Evolutionary conservation across 1,140 invertebrate genomes (phyloP), one percentile per base, ranked within the genome.

Genomic region (Ceratoteleas bidentatus): DNA sequence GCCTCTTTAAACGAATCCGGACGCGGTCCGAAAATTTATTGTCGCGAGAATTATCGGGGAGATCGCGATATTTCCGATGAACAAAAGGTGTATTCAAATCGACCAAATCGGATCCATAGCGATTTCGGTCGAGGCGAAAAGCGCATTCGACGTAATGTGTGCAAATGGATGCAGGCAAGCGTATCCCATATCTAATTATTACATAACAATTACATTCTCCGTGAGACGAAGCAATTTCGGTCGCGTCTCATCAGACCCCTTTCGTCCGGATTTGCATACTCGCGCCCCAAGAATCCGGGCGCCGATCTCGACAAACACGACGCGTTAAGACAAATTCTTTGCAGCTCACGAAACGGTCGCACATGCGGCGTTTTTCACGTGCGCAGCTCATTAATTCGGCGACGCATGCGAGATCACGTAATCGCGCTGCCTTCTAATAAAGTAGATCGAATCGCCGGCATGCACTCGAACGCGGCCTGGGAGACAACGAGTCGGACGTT

Each of bases 351-450:
- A 81, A 84, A 74, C 72, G 57, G 66, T 65, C 66, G 77, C 61
- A 60, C 62, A 62, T 57, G 66, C 50, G 11, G 72, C 52, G 10
- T 53, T 78, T 70, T 84, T 85, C 76, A 78, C 84, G 85, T 84
- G 72, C 72, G 70, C 65, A 40, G 77, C 81, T 77, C 75, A 84
- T 81, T 87, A 88, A 89, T 89, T 89, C 85, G 40, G 69, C 3
- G 56, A 68, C 9, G 68, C 62, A 84, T 89, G 87, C 88, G 76
- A 85, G 85, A 86, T 89, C 88, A 89, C 88, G 88, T 87, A 85
- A 82, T 82, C 49, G 43, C 33, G 53, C 68, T 66, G 72, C 68
- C 68, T 69, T 72, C 77, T 82, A 82, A 82, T 82, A 82, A 82
- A 77, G 73, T 69, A 77, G 80, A 82, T 82, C 73, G 69, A 75